Conservation (phyloP, 2,113 vertebrate genomes). For the Cyphomyrus discorhynchus region DNA sequence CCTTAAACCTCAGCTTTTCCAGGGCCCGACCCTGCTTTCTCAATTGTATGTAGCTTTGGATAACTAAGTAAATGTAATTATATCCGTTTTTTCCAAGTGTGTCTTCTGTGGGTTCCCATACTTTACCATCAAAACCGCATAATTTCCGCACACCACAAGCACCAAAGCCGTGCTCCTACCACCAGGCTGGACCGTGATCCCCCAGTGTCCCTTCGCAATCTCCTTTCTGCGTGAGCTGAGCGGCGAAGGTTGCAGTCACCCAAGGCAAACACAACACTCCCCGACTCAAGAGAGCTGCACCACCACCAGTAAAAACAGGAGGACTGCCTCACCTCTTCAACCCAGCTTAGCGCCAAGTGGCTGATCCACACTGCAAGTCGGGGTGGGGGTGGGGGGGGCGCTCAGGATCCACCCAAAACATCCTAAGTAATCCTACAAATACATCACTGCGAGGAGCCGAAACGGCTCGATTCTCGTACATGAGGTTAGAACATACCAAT, state of each 20-base stretch:
- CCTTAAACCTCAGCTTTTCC: background rate
- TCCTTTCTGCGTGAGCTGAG: background rate
- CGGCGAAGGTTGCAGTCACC: background rate
- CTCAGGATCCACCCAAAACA: background rate
- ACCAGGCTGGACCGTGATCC: background rate
- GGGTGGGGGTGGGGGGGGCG: background rate
- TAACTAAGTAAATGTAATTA: background rate
- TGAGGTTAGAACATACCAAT: background rate
- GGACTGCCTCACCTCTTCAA: background rate
- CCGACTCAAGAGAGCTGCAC: background rate
- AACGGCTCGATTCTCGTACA: background rate
- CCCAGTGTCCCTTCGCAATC: background rate
- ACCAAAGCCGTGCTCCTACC: background rate
- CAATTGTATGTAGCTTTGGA: background rate
- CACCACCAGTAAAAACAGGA: background rate
- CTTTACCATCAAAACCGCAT: background rate
- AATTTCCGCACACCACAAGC: background rate
- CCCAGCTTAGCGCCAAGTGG: background rate
- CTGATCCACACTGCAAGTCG: background rate
- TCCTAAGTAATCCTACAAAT: background rate
- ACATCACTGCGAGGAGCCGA: background rate
- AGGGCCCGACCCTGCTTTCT: background rate
- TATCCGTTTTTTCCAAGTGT: background rate
- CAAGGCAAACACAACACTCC: background rate
- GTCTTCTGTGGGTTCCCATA: background rate